phyloP scores from a whole-genome alignment of 2,888 invertebrate genomes.

The Drosophila setosimentum region DNA sequence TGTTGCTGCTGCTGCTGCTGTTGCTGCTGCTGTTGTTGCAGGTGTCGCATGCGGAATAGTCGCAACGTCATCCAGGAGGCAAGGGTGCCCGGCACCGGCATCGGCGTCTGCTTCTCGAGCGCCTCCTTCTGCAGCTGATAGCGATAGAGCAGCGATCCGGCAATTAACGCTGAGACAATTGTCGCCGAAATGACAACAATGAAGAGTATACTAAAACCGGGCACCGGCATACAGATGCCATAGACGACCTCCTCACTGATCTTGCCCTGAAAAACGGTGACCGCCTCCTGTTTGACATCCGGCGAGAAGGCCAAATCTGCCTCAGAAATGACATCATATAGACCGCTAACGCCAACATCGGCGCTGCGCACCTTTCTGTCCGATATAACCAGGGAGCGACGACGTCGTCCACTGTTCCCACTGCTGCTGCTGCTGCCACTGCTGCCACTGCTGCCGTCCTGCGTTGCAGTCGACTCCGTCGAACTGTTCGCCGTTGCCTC shows the following conservation, averaged over 20 bases:
- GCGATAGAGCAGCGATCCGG: slow-evolving; percentile 92
- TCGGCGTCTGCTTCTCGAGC: slow-evolving; percentile 86
- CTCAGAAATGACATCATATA: slow-evolving; percentile 96
- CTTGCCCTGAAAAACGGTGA: slow-evolving; percentile 94
- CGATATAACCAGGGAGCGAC: slow-evolving; percentile 88
- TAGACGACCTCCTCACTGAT: slow-evolving; percentile 96
- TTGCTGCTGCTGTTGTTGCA: slow-evolving; percentile 77
- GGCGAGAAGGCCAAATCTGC: slow-evolving; percentile 96
- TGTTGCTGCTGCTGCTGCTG: slow-evolving; percentile 68
- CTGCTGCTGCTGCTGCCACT: neutral
- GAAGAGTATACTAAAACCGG: slow-evolving; percentile 95
- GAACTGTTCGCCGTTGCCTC: slow-evolving; percentile 37
- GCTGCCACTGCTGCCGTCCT: neutral
- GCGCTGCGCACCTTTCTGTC: slow-evolving; percentile 92
- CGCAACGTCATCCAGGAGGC: slow-evolving; percentile 92
- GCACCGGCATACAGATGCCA: slow-evolving; percentile 95
- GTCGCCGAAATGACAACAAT: slow-evolving; percentile 94
- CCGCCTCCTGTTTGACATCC: slow-evolving; percentile 91
- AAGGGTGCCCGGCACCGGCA: slow-evolving; percentile 87
- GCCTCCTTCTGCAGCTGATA: slow-evolving; percentile 91
- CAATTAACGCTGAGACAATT: slow-evolving; percentile 94
- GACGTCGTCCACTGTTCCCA: slow-evolving; percentile 85
- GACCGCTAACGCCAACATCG: slow-evolving; percentile 95
- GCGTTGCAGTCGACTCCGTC: slow-evolving; percentile 19
- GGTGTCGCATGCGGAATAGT: slow-evolving; percentile 87